These are phyloP conservation scores for Tricholaema leucomelas DNA, from an alignment of 2,113 vertebrate genomes.

Conservation along the genomic window DNA sequence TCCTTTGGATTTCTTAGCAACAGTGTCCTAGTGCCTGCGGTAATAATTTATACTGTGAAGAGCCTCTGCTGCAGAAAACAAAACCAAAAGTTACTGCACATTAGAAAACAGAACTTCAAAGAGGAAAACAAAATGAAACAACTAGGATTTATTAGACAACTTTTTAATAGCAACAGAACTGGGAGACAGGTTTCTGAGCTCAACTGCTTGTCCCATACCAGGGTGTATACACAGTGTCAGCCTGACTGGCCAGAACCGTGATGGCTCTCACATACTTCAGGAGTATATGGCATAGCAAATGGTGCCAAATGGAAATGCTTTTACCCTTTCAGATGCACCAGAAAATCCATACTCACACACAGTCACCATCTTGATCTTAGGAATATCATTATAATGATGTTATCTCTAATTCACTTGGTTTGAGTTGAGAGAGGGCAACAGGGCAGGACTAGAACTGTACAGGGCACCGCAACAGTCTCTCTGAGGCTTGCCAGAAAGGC, in stretches of 20 bases:
- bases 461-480: background rate
- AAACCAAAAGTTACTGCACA: background rate
- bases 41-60: background rate
- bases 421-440: background rate
- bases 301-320: background rate
- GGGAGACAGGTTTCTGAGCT: background rate
- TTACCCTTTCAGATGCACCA: background rate
- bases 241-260: background rate
- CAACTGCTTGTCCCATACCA: background rate
- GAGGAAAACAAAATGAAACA: background rate
- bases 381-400: background rate
- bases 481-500: background rate
- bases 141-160: background rate
- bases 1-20: background rate
- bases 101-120: background rate
- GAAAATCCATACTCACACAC: background rate
- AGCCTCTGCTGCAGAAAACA: background rate
- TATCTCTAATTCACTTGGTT: background rate
- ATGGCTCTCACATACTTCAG: background rate
- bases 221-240: background rate
- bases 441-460: background rate
- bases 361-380: background rate
- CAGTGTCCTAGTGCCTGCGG: background rate
- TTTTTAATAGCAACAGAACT: background rate
- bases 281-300: background rate